Conservation (phyloP, 2,113 vertebrate genomes). For the Silurus glanis region DNA sequence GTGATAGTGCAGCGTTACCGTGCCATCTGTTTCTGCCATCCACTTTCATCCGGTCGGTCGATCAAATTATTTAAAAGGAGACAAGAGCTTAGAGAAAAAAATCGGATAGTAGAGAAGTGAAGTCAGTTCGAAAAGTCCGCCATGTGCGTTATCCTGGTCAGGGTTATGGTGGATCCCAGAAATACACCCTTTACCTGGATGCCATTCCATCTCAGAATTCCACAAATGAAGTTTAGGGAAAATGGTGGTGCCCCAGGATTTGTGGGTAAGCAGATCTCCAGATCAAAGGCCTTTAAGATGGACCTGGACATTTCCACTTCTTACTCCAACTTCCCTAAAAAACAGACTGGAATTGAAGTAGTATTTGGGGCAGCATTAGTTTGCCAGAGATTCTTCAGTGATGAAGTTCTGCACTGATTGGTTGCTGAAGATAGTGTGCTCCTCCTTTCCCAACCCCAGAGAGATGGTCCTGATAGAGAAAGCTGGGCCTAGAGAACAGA, state of each 20-base stretch:
- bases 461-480: slow-evolving; percentile 28
- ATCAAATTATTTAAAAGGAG: slow-evolving; percentile 39
- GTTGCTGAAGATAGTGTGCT: slow-evolving; percentile 20
- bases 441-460: slow-evolving; percentile 28
- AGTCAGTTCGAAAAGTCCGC: slow-evolving; percentile 4
- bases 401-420: slow-evolving; percentile 28
- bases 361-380: slow-evolving; percentile 46
- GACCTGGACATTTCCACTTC: not conserved
- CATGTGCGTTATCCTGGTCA: not conserved
- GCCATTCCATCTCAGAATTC: not conserved
- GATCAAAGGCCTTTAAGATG: not conserved
- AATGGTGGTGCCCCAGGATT: too few species aligned
- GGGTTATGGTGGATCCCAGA: not conserved
- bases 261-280: not conserved
- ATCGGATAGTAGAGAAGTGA: slow-evolving; percentile 22
- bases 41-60: slow-evolving; percentile 23
- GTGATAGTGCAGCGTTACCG: slow-evolving; percentile 19
- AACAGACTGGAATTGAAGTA: slow-evolving; percentile 6
- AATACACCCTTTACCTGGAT: not conserved
- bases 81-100: slow-evolving; percentile 12
- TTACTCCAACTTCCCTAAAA: not conserved
- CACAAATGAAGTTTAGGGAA: not conserved
- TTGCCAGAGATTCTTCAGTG: slow-evolving; percentile 24
- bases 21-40: slow-evolving; percentile 26
- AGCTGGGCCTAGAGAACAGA: slow-evolving; percentile 30